Percentiles rank a stretch among this genome's conserved stretches.
Conservation (phyloP, 2,797 vertebrate genomes). For the Epinephelus awoara region DNA sequence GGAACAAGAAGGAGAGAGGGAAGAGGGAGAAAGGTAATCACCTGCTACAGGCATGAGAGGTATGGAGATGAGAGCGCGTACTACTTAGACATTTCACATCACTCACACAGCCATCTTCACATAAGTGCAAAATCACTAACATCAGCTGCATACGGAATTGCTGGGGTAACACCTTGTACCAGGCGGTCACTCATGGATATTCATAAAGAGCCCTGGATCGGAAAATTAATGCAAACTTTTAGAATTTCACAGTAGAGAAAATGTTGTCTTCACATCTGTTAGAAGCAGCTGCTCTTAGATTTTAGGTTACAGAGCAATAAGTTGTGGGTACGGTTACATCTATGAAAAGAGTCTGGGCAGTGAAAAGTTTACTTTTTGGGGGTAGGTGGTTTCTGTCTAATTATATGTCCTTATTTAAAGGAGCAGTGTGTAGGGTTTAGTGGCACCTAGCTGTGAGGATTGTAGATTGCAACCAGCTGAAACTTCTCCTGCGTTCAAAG, state of each 20-base stretch:
- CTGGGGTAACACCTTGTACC: conserved; percentile 2
- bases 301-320: conserved; percentile 17
- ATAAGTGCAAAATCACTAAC: conserved; percentile 46
- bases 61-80: conserved; percentile 57
- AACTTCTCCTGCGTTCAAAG: no score
- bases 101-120: conserved; percentile 50
- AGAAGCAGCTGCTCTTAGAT: conserved; percentile 29
- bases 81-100: conserved; percentile 45
- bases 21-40: conserved; percentile 70
- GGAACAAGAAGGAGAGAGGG: conserved; percentile 41
- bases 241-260: conserved; percentile 10
- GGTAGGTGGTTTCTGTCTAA: background rate
- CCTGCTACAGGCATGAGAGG: conserved; percentile 56
- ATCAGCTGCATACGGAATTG: conserved; percentile 46
- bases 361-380: background rate
- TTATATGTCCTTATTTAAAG: background rate
- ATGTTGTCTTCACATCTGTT: conserved; percentile 34
- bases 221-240: conserved; percentile 38
- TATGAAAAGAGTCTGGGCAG: background rate
- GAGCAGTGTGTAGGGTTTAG: no score
- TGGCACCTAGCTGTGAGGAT: no score
- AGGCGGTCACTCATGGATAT: conserved; percentile 29
- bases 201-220: conserved; percentile 17
- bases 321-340: background rate
- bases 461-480: no score